Conservation (phyloP, 1,140 invertebrate species). For the Elysia chlorotica region DNA sequence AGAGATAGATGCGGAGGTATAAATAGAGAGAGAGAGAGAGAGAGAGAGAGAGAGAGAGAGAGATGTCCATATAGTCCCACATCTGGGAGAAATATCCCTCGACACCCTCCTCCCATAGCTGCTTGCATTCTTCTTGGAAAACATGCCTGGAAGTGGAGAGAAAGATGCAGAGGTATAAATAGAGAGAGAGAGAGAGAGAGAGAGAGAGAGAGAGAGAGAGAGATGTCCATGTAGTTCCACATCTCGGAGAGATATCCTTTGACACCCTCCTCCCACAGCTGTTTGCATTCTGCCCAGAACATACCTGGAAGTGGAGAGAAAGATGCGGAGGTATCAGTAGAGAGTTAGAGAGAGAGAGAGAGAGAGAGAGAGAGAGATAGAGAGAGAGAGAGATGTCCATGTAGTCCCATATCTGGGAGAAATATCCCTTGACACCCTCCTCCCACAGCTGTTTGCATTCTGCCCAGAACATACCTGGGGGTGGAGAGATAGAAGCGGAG, state of each 20-base stretch:
- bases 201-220: conserved; percentile 55
- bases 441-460: conserved; percentile 86
- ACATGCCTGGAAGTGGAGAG: conserved; percentile 72
- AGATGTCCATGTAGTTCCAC: conserved; percentile 95
- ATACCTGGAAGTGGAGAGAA: conserved; percentile 72
- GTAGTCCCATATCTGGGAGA: conserved; percentile 93
- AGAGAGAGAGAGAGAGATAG: neutral
- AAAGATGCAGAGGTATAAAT: too few relatives aligned
- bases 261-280: conserved; percentile 84
- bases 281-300: conserved; percentile 82
- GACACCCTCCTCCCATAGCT: conserved; percentile 84
- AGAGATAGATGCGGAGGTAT: too few relatives aligned
- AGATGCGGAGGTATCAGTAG: too few relatives aligned
- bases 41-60: conserved; percentile 49
- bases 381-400: conserved; percentile 79
- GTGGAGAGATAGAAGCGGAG: too few relatives aligned
- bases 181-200: neutral
- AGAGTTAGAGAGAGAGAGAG: too few relatives aligned
- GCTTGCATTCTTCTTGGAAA: conserved; percentile 83
- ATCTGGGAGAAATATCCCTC: conserved; percentile 85
- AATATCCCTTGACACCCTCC: conserved; percentile 81
- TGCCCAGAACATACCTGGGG: conserved; percentile 81
- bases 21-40: neutral
- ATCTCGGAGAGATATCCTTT: conserved; percentile 85
- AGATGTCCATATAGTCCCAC: conserved; percentile 95